Conservation (phyloP, 2,113 vertebrate species). For the Rhombomys opimus region DNA sequence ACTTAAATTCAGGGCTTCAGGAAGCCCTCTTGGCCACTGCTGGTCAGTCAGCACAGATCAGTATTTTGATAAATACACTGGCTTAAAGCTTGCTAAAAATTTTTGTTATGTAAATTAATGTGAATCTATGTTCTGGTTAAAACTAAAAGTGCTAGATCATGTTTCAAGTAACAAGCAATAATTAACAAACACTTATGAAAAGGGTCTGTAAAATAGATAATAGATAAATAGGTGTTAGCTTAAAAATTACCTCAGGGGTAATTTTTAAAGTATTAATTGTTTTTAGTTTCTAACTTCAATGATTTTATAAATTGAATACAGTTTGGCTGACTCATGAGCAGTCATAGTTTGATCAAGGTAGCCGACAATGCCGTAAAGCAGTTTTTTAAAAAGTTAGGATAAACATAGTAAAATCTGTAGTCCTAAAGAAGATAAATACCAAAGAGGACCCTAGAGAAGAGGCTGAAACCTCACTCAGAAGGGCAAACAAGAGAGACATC, state of each 20-base stretch:
- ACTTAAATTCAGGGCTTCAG: neutral
- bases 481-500: no score
- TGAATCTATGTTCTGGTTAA: neutral
- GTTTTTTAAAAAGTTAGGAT: no score
- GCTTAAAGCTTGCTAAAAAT: neutral
- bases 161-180: neutral
- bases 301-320: neutral
- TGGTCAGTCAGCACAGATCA: neutral
- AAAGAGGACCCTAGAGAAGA: no score
- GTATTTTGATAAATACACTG: neutral
- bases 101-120: neutral
- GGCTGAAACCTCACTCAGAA: no score
- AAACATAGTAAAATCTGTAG: no score
- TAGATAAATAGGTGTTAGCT: slow-evolving; percentile 21
- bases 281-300: neutral
- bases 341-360: neutral
- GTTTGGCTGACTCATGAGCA: neutral
- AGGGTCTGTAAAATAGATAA: neutral
- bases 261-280: neutral
- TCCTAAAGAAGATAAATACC: no score
- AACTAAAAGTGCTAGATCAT: neutral
- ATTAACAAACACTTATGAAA: slow-evolving; percentile 21
- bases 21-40: neutral
- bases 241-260: slow-evolving; percentile 1
- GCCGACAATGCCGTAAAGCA: neutral